A percentile compares a stretch with the other conserved stretches of the same genome.
Conservation (phyloP, 2,113 vertebrate species). For the Pygoscelis antarcticus region DNA sequence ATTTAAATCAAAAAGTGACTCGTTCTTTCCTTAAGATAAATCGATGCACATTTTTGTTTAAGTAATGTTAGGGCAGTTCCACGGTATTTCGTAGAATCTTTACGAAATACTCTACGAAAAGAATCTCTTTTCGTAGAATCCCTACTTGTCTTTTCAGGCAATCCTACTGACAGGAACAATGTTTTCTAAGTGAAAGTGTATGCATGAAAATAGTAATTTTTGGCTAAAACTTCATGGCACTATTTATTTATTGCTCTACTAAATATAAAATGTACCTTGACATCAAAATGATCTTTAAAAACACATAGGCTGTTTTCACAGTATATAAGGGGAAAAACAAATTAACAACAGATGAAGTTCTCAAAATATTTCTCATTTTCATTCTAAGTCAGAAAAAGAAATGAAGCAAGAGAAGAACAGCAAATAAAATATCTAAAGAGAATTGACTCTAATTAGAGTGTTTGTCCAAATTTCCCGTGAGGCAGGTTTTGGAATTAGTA, state of each 20-base stretch:
- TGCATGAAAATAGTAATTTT: neutral
- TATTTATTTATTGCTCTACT: neutral
- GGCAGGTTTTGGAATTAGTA: neutral
- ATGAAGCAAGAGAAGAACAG: neutral
- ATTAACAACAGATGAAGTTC: neutral
- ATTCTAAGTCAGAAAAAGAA: neutral
- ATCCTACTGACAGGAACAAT: neutral
- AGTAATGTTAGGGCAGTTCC: neutral
- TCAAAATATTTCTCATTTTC: neutral
- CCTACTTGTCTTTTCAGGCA: neutral
- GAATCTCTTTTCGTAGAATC: no score
- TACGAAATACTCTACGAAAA: neutral
- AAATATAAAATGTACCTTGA: neutral
- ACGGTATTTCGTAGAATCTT: neutral
- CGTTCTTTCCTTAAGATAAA: neutral
- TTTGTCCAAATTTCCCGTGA: neutral
- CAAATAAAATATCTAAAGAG: neutral
- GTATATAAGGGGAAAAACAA: neutral
- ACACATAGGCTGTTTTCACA: neutral
- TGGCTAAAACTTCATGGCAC: neutral
- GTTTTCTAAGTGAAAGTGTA: neutral
- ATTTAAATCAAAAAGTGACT: rapidly evolving
- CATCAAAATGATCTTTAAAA: neutral
- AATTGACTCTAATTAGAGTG: neutral
- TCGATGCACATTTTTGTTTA: neutral